phyloP scores from a whole-genome alignment of 2,113 vertebrate species.

The Pyrgilauda ruficollis region DNA sequence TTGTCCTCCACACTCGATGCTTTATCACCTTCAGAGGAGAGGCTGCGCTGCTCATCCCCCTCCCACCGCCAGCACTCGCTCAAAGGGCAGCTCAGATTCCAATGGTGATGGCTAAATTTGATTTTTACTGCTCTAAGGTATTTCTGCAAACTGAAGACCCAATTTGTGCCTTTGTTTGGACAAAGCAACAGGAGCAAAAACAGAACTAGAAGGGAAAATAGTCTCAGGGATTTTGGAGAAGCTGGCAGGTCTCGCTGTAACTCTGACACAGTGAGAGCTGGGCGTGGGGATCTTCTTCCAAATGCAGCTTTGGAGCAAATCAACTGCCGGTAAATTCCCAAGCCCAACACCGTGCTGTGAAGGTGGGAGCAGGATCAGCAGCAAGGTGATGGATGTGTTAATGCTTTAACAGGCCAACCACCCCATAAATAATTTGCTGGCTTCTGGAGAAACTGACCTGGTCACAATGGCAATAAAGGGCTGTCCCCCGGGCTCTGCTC shows the following conservation, averaged over 20 bases:
- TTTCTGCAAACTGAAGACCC: not conserved
- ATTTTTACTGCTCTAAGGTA: not conserved
- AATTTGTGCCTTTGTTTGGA: not conserved
- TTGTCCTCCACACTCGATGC: not conserved
- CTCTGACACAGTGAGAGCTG: not conserved
- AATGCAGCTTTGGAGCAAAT: not conserved
- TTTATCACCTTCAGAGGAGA: not conserved
- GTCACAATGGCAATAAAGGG: constrained; percentile 14
- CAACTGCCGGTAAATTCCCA: not conserved
- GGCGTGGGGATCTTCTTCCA: not conserved
- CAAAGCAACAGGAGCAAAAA: not conserved
- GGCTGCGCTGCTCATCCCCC: not conserved
- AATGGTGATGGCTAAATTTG: not conserved
- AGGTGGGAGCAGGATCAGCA: not conserved
- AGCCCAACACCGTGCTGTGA: not conserved
- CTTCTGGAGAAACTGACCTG: constrained; percentile 45
- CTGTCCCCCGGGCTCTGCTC: constrained; percentile 36
- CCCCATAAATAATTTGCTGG: constrained; percentile 43
- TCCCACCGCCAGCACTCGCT: not conserved
- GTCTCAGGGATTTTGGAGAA: not conserved
- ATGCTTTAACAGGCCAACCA: constrained; percentile 29
- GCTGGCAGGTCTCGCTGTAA: not conserved
- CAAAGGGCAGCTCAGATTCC: not conserved
- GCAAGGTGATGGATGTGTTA: constrained; percentile 28
- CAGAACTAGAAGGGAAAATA: not conserved